Evolutionary conservation across 2,888 invertebrate genomes (phyloP), one percentile per base, ranked within the genome.

Genomic region (Geotrupes spiniger): DNA sequence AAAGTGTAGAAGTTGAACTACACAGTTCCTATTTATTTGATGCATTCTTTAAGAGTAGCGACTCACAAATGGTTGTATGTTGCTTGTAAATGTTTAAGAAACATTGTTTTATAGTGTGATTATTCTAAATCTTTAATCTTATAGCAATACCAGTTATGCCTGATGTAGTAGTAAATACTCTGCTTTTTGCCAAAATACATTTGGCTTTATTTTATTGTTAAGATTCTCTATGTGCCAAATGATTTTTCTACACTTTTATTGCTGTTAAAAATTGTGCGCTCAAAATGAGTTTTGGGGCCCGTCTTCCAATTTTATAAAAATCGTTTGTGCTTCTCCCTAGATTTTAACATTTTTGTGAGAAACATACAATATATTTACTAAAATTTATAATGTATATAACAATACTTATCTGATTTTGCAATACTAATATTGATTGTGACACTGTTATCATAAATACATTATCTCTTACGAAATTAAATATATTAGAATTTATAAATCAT

Each of bases 121-220:
- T 54, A 63, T 67, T 66, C 64, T 67, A 66, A 65, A 33, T 63
- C 46, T 47, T 56, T 54, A 56, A 57, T 63, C 61, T 63, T 60
- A 68, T 65, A 69, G 69, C 69, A 69, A 69, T 69, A 69, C 68
- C 68, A 66, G 65, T 67, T 67, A 65, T 68, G 69, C 69, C 69
- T 69, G 66, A 68, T 63, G 58, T 61, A 59, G 56, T 63, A 62
- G 17, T 43, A 62, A 66, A 68, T 68, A 69, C 66, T 67, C 67
- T 60, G 62, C 62, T 64, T 63, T 63, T 42, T 14, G 63, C 60
- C 62, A 62, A 60, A 58, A 51, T 56, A 54, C 17, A 33, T 42
- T 47, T 31, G 33, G 56, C 61, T 28, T 39, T 50, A 11, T 21
- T 27, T 40, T 21, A 37, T 56, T 50, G 21, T 43, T 49, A 43